These are phyloP conservation scores for Heterotis niloticus DNA, from an alignment of 2,113 vertebrate genomes.

Conservation along the genomic window DNA sequence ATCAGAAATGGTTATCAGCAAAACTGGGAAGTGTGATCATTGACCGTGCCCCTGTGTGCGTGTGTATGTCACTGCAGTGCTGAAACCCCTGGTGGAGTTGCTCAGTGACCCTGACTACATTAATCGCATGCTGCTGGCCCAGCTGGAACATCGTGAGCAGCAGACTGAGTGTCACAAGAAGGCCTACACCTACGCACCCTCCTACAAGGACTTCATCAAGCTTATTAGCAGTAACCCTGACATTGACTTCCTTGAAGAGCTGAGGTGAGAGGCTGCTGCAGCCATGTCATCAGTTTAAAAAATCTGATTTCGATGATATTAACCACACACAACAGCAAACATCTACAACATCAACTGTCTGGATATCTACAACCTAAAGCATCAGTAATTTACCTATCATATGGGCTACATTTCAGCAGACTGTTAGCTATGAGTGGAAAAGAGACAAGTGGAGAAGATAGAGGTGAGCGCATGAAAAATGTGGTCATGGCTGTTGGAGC, in stretches of 20 bases:
- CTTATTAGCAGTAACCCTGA: slow-evolving; percentile 90
- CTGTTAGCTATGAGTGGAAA: no score
- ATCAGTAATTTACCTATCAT: no score
- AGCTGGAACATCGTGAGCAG: slow-evolving; percentile 91
- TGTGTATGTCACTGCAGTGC: slow-evolving; percentile 58
- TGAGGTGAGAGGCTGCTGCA: slow-evolving; percentile 69
- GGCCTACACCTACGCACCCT: slow-evolving; percentile 93
- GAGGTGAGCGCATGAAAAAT: no score
- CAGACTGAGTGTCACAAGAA: slow-evolving; percentile 90
- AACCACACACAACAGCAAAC: background rate
- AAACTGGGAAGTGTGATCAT: background rate
- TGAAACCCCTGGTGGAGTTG: slow-evolving; percentile 87
- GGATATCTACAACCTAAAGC: background rate
- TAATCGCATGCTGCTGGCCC: slow-evolving; percentile 86
- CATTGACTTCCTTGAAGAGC: slow-evolving; percentile 92
- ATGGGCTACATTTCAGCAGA: no score
- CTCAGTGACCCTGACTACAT: slow-evolving; percentile 95
- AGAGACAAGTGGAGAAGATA: no score
- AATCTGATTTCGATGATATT: no score
- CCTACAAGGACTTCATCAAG: slow-evolving; percentile 97
- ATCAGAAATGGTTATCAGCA: background rate
- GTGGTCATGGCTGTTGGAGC: no score
- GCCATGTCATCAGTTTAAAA: background rate
- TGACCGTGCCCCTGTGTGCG: background rate
- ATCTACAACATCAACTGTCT: background rate